Conservation (phyloP, 2,113 vertebrate genomes). For the Alethe diademata region DNA sequence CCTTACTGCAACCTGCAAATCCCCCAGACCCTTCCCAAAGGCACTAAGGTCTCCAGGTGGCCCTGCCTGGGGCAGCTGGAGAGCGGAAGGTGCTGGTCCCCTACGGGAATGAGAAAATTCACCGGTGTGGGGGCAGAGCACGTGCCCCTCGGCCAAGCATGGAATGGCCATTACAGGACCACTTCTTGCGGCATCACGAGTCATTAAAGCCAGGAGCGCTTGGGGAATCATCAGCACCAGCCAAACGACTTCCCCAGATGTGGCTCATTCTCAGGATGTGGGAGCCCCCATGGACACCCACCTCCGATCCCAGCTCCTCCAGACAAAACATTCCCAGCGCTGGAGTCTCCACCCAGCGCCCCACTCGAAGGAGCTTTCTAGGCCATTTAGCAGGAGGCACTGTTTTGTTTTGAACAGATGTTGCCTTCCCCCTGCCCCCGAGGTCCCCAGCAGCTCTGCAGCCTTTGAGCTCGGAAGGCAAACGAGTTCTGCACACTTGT, state of each 20-base stretch:
- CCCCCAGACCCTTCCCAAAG: background rate
- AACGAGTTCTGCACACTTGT: constrained; percentile 66
- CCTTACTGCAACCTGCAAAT: constrained; percentile 21
- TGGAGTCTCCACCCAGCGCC: constrained; percentile 73
- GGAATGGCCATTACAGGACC: constrained; percentile 75
- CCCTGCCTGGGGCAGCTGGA: background rate
- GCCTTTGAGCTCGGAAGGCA: constrained; percentile 42
- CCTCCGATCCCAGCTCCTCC: constrained; percentile 69
- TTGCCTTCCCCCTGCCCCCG: constrained; percentile 52
- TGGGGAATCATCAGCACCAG: constrained; percentile 79
- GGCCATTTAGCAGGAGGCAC: constrained; percentile 82
- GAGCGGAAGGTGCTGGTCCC: background rate
- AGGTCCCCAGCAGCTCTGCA: constrained; percentile 22
- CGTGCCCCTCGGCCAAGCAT: constrained; percentile 44
- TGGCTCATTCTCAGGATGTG: constrained; percentile 88
- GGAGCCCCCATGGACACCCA: constrained; percentile 78
- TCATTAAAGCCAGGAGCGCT: constrained; percentile 88
- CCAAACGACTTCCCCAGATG: constrained; percentile 95
- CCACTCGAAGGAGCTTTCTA: constrained; percentile 76
- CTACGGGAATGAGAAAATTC: constrained; percentile 14
- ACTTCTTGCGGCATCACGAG: constrained; percentile 89
- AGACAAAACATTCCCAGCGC: constrained; percentile 82
- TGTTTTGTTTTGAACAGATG: constrained; percentile 84
- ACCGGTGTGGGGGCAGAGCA: background rate
- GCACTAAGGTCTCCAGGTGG: background rate